Conservation (phyloP, 2,113 vertebrate species). For the Suncus etruscus region DNA sequence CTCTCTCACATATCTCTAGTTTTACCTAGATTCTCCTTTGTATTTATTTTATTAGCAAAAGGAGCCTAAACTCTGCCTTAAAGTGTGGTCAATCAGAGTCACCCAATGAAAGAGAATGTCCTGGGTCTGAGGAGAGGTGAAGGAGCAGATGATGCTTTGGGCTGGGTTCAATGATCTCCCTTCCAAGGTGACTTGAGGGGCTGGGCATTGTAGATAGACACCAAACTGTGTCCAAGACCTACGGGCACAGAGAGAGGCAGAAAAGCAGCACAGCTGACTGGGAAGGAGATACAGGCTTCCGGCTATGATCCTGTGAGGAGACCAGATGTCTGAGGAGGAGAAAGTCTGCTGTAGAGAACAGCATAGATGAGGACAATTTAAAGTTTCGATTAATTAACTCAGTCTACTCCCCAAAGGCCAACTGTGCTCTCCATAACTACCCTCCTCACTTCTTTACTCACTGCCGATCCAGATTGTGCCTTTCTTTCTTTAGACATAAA, state of each 20-base stretch:
- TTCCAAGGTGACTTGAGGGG: not conserved
- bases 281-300: not conserved
- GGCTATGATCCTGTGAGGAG: not conserved
- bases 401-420: not conserved
- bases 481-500: constrained; percentile 38
- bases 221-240: not conserved
- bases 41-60: constrained; percentile 30
- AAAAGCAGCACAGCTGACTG: not conserved
- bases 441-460: not conserved
- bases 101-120: not conserved
- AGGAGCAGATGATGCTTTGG: not conserved
- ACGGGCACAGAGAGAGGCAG: not conserved
- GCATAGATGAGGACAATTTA: not conserved
- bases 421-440: accelerated
- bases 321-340: not conserved
- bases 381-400: not conserved
- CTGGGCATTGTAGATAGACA: not conserved
- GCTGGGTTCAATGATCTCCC: not conserved
- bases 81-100: not conserved
- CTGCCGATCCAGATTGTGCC: not conserved
- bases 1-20: not conserved
- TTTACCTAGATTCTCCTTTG: not conserved
- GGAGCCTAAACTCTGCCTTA: not conserved
- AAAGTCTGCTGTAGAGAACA: not conserved
- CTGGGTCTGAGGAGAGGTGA: not conserved